These are phyloP conservation scores for Prietella phreatophila DNA, from an alignment of 2,113 vertebrate genomes.

Conservation along the genomic window DNA sequence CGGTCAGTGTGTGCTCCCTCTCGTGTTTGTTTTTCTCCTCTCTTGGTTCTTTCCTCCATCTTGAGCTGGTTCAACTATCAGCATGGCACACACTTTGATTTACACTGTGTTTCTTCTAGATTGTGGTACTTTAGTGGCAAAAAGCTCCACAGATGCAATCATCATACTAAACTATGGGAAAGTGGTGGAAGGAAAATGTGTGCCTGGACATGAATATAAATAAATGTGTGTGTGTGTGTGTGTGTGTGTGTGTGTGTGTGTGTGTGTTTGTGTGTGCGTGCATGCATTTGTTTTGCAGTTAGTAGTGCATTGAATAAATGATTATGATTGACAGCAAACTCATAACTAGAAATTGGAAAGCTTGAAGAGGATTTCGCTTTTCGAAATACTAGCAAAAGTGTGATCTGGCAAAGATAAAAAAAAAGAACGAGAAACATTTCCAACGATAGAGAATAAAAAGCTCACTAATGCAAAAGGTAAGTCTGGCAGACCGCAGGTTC, in stretches of 20 bases:
- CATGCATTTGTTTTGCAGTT: conserved; percentile 38
- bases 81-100: not conserved
- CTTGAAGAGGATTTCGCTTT: conserved; percentile 39
- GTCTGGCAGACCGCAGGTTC: conserved; percentile 49
- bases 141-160: conserved; percentile 15
- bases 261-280: not conserved
- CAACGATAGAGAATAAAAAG: conserved; percentile 53
- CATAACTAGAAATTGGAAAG: conserved; percentile 49
- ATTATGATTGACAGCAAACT: conserved; percentile 57
- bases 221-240: not conserved
- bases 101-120: conserved; percentile 17
- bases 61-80: not conserved
- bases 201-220: conserved; percentile 4
- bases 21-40: not conserved
- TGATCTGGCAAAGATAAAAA: not conserved
- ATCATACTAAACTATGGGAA: conserved; percentile 28
- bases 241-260: not conserved
- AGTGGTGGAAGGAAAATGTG: conserved; percentile 15
- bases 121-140: not conserved
- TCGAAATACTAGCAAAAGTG: conserved; percentile 4
- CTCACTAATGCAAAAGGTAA: conserved; percentile 61
- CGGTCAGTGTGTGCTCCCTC: conserved; percentile 63
- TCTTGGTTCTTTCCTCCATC: conserved; percentile 19
- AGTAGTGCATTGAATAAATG: conserved; percentile 24
- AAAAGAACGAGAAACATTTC: not conserved